phyloP scores from a whole-genome alignment of 64 coral and sea anemone species.

The Montipora cactus region DNA sequence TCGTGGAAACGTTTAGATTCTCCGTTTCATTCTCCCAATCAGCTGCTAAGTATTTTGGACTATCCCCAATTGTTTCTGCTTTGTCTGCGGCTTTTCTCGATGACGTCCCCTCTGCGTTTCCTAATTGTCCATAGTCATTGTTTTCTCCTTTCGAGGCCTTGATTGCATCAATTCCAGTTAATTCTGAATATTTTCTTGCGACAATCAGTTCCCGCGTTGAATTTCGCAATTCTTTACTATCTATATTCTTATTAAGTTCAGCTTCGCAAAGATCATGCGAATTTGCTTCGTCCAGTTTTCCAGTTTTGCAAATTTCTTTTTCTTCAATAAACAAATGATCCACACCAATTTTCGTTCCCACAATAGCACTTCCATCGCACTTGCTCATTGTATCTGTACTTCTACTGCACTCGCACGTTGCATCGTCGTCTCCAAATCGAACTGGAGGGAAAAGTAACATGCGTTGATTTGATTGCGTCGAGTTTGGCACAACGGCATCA shows the following conservation, averaged over 20 bases:
- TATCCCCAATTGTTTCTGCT: neutral
- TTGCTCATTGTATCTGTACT: too few relatives aligned
- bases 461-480: neutral
- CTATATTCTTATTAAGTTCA: neutral
- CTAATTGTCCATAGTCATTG: neutral
- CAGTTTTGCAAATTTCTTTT: neutral
- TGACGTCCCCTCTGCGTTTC: neutral
- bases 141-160: neutral
- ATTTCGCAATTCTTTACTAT: neutral
- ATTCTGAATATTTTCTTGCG: neutral
- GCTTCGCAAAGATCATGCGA: neutral
- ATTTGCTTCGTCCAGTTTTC: neutral
- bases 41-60: neutral
- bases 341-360: neutral
- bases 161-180: neutral
- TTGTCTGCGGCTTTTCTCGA: neutral
- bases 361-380: too few relatives aligned
- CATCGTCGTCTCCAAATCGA: neutral
- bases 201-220: neutral
- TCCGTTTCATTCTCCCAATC: neutral
- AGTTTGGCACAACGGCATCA: neutral
- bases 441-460: neutral
- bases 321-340: neutral
- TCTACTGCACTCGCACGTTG: too few relatives aligned
- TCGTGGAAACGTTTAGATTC: neutral